Conservation (phyloP, 1,140 invertebrate genomes). For the Euwallacea similis region DNA sequence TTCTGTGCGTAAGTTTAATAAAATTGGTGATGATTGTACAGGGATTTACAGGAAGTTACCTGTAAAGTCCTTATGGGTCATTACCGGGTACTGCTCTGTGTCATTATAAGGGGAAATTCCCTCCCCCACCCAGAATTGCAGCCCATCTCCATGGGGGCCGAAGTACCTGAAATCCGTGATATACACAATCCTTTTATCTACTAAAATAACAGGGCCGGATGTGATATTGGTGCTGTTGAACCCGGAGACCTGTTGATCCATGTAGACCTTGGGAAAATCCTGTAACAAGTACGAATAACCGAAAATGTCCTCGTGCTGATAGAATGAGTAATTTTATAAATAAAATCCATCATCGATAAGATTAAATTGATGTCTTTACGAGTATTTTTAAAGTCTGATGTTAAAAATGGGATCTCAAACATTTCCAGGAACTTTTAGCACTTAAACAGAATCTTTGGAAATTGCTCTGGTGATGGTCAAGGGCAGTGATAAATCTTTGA, state of each 20-base stretch:
- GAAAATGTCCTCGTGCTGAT: no score
- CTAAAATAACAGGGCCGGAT: slow-evolving; percentile 46
- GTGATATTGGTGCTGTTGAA: slow-evolving; percentile 32
- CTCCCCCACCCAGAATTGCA: slow-evolving; percentile 16
- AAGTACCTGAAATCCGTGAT: slow-evolving; percentile 40
- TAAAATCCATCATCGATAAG: no score
- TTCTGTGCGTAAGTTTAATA: background rate
- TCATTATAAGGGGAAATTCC: slow-evolving; percentile 7
- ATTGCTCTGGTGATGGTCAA: no score
- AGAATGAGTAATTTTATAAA: no score
- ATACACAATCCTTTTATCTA: slow-evolving; percentile 39
- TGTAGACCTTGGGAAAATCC: background rate
- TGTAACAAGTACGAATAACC: background rate
- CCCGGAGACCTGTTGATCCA: slow-evolving; percentile 19
- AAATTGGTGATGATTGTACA: background rate
- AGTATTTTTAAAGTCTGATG: no score
- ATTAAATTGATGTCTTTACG: no score
- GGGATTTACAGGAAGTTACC: background rate
- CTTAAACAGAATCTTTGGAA: no score
- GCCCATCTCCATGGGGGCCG: slow-evolving; percentile 40
- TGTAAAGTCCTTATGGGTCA: background rate
- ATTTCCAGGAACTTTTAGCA: no score
- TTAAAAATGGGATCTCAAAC: no score
- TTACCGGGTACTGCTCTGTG: background rate
- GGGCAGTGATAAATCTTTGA: no score